Evolutionary conservation across 2,888 invertebrate species (phyloP).

Genomic region (Pollenia labialis): DNA sequence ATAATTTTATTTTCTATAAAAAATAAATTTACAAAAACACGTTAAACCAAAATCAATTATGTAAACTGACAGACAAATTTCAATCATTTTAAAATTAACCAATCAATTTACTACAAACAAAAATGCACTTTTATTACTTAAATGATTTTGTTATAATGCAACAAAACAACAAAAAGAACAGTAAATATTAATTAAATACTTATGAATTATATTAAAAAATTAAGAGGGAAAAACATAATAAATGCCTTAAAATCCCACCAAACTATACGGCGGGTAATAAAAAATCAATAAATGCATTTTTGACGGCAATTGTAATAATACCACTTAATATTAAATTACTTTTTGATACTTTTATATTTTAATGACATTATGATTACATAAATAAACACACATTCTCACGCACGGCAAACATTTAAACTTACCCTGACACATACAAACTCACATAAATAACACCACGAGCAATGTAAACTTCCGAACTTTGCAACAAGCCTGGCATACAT

Average conservation of each 20-base stretch:
- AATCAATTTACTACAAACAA: background rate
- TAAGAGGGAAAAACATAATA: slow-evolving; percentile 22
- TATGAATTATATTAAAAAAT: slow-evolving; percentile 39
- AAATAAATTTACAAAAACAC: too few relatives aligned
- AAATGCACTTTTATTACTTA: background rate
- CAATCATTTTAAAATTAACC: background rate
- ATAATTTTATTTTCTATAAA: too few relatives aligned
- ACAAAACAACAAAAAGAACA: background rate
- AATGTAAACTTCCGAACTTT: background rate
- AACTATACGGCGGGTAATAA: slow-evolving; percentile 58
- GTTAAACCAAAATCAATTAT: background rate
- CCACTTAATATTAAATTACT: slow-evolving; percentile 73
- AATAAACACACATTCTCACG: slow-evolving; percentile 31
- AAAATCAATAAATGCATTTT: slow-evolving; percentile 71
- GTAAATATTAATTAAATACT: slow-evolving; percentile 64
- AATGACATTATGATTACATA: slow-evolving; percentile 72
- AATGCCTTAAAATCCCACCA: slow-evolving; percentile 38
- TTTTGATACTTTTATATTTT: slow-evolving; percentile 74
- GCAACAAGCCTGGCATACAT: slow-evolving; percentile 17
- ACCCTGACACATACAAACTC: background rate
- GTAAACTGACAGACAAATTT: background rate
- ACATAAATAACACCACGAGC: background rate
- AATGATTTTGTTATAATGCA: background rate
- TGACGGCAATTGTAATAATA: slow-evolving; percentile 71
- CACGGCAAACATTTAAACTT: background rate